These are phyloP conservation scores for Drosophila suzukii DNA, from an alignment of 1,140 invertebrate species.

Conservation along the genomic window DNA sequence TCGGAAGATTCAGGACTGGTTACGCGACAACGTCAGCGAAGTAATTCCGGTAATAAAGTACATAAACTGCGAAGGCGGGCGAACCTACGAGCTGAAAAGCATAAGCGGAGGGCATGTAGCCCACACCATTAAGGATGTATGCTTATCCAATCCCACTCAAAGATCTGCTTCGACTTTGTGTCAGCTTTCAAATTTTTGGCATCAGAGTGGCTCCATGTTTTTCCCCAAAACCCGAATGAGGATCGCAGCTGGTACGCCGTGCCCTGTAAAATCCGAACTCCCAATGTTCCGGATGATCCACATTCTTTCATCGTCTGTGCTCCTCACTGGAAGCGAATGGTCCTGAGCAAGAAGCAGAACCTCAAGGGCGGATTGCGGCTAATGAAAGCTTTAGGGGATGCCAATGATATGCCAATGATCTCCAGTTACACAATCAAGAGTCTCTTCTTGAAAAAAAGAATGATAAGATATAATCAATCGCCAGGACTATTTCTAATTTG, in stretches of 20 bases:
- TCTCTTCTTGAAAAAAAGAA: conserved; percentile 13
- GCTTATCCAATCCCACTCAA: neutral
- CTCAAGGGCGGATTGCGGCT: conserved; percentile 52
- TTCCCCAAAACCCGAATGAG: neutral
- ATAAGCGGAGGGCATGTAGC: conserved; percentile 37
- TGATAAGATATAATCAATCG: conserved; percentile 26
- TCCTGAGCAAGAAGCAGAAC: conserved; percentile 41
- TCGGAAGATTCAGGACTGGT: conserved; percentile 38
- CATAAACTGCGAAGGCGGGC: conserved; percentile 7
- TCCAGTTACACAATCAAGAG: conserved; percentile 55
- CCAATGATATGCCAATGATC: conserved; percentile 34
- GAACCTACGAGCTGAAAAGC: conserved; percentile 34
- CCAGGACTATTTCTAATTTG: conserved; percentile 49
- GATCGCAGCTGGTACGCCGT: conserved; percentile 48
- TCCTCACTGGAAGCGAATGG: conserved; percentile 50
- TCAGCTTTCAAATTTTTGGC: conserved; percentile 47
- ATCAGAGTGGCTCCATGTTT: conserved; percentile 13
- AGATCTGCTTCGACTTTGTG: conserved; percentile 62
- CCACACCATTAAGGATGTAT: conserved; percentile 46
- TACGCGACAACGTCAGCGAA: conserved; percentile 29
- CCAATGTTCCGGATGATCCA: conserved; percentile 10
- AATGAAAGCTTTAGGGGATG: conserved; percentile 49
- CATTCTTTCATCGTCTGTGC: conserved; percentile 50
- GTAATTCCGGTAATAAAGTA: conserved; percentile 28
- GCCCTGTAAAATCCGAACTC: conserved; percentile 21